Evolutionary conservation across 2,797 vertebrate genomes (phyloP), one percentile per base, ranked within the genome.

Genomic region (Lutjanus argentimaculatus): DNA sequence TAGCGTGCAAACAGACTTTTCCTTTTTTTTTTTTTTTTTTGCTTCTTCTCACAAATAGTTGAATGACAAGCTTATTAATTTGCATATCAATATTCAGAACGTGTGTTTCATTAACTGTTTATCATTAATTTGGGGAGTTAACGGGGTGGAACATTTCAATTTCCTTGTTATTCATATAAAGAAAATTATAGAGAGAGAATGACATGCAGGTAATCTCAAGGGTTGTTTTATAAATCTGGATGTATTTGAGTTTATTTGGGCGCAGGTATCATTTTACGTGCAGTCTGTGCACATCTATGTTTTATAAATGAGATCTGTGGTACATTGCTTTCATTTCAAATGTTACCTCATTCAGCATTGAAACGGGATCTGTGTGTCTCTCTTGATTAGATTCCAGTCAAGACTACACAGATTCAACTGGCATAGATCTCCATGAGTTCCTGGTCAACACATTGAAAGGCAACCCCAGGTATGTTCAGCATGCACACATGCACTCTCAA

Each of bases 341-440:
- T 1, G 10, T 13, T 12, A 13, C 10, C 43, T 13, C 21, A 2
- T 30, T 21, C 3, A 14, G 62, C 6, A 9, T 1, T 61, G 21
- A 59, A 77, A 52, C 42, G 2, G 30, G 4, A 48, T 19, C 6
- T 56, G 0, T 75, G 13, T 77, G 11, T 77, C 6, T 78, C 25
- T 64, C 52, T 71, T 40, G 40, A 0, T 83, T 55, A 99, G 98
- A 99, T 97, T 98, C 98, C 93, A 99, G 98, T 93, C 98, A 99
- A 94, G 98, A 99, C 94, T 99, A 99, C 92, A 99, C 98, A 59
- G 98, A 99, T 95, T 99, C 98, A 83, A 99, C 98, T 90, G 98
- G 98, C 89, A 99, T 99, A 88, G 98, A 99, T 95, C 97, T 99
- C 88, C 98, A 99, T 61, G 97, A 99, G 92, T 99, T 99, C 96